These are phyloP conservation scores for Pseudomyrmex sp. DNA, from an alignment of 1,140 invertebrate genomes.

Conservation along the genomic window DNA sequence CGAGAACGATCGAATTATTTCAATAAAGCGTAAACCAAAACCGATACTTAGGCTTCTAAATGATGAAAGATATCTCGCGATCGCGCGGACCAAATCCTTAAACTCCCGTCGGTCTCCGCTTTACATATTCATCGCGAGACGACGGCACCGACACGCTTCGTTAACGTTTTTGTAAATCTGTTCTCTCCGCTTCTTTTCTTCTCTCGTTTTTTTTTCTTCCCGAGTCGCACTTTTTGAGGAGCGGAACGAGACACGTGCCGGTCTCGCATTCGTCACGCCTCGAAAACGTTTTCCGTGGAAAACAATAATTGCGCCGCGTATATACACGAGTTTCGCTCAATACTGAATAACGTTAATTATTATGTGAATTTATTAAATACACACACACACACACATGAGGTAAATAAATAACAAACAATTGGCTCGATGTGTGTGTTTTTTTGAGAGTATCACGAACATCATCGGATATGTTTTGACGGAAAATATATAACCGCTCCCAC, in stretches of 20 bases:
- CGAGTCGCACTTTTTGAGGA: constrained; percentile 4
- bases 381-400: no score
- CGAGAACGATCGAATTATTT: constrained; percentile 60
- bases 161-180: constrained; percentile 34
- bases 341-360: no score
- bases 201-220: background rate
- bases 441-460: constrained; percentile 8
- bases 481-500: constrained; percentile 31
- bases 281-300: background rate
- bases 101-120: constrained; percentile 5
- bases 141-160: background rate
- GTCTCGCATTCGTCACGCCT: constrained; percentile 5
- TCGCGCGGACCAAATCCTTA: constrained; percentile 14
- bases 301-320: no score
- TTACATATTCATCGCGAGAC: constrained; percentile 48
- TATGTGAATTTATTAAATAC: no score
- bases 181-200: no score
- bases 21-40: constrained; percentile 67
- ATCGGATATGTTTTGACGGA: constrained; percentile 30
- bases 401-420: background rate
- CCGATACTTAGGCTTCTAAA: constrained; percentile 44
- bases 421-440: background rate
- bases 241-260: constrained; percentile 13
- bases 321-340: background rate
- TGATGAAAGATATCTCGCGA: constrained; percentile 40